Evolutionary conservation across 2,797 vertebrate genomes (phyloP).

Genomic region (Aphelocoma californica): DNA sequence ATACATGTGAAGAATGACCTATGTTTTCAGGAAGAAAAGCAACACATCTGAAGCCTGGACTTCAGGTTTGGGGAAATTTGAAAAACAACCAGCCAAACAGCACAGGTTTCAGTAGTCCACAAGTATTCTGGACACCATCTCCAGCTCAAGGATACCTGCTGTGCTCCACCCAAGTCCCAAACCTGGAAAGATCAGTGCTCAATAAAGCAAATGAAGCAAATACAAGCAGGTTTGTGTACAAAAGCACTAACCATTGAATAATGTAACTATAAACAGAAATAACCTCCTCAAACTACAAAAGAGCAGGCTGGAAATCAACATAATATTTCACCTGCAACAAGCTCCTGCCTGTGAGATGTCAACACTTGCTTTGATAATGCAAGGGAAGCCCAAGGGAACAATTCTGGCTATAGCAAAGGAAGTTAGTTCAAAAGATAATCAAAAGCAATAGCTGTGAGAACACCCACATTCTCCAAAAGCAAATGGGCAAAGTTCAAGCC

Average conservation of each 20-base stretch:
- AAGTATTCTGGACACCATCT: not conserved
- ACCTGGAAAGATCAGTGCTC: not conserved
- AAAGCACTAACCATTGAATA: not conserved
- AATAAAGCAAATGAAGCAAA: not conserved
- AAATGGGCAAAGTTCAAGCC: not conserved
- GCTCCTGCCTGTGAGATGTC: not conserved
- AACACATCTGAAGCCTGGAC: not conserved
- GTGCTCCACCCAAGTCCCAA: not conserved
- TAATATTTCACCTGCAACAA: not conserved
- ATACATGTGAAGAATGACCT: not conserved
- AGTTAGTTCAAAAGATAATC: not conserved
- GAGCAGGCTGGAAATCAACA: not conserved
- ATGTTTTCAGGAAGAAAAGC: not conserved
- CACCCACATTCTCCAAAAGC: not conserved
- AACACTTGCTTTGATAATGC: not conserved
- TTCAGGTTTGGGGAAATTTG: not conserved
- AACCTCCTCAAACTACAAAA: not conserved
- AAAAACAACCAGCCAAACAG: not conserved
- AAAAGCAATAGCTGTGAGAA: conserved; percentile 7
- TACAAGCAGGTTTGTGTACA: not conserved
- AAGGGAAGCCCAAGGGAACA: not conserved
- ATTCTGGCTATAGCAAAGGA: not conserved
- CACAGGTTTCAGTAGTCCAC: not conserved
- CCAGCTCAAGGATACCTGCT: not conserved
- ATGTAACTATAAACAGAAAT: not conserved